Evolutionary conservation across 2,797 vertebrate species (phyloP), one percentile per base, ranked within the genome.

Genomic region (Gallinago solitaria): DNA sequence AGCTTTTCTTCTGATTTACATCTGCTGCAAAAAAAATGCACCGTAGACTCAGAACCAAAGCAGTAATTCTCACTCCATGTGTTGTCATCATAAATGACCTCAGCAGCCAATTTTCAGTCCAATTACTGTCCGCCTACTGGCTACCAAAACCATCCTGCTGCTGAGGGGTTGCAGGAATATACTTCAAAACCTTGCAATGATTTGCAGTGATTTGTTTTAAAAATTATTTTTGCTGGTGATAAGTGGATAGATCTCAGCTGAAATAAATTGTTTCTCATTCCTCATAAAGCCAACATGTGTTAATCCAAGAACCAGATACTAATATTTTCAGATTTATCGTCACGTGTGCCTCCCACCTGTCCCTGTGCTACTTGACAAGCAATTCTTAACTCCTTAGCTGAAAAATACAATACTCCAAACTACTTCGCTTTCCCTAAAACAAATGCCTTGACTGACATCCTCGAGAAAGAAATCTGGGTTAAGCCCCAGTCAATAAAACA

Each of bases 1-100:
- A 94, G 88, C 59, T 91, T 90, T 51, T 60, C 73, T 90, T 81
- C 69, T 73, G 71, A 93, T 87, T 88, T 88, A 81, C 61, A 45
- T 78, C 21, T 57, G 50, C 47, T 81, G 57, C 37, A 83, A 86
- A 78, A 83, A 83, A 32, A 50, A 10, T 2, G 2, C 2, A 54
- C 32, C 12, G 20, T 35, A 65, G 4, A 16, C 47, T 57, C 91
- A 64, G 9, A 86, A 54, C 37, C 43, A 35, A 91, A 81, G 83
- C 83, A 78, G 39, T 91, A 90, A 95, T 81, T 91, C 90, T 91
- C 83, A 86, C 67, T 83, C 45, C 65, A 11, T 53, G 57, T 61
- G 73, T 90, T 95, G 83, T 73, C 85, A 88, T 30, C 1, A 0
- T 35, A 93, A 96, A 95, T 69, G 73, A 94, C 73, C 85, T 73